A percentile compares a stretch with the other conserved stretches of the same genome.
These are phyloP conservation scores for Pinctada fucata DNA, from an alignment of 2,888 invertebrate genomes.

Conservation along the genomic window DNA sequence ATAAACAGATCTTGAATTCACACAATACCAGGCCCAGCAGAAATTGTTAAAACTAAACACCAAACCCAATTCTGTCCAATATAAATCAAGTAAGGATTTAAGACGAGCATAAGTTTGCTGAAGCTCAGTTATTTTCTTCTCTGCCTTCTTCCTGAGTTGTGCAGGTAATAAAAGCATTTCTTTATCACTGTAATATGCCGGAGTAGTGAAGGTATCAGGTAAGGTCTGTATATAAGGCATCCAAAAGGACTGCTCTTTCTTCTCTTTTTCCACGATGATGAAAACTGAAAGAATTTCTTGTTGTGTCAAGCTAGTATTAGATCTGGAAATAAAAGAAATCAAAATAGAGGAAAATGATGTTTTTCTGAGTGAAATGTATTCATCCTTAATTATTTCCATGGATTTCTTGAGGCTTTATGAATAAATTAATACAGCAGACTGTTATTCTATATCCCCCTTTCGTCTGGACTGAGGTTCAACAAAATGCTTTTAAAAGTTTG, in stretches of 20 bases:
- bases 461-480: too few species aligned
- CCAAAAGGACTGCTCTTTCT: conserved; percentile 72
- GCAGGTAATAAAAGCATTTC: conserved; percentile 62
- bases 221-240: conserved; percentile 67
- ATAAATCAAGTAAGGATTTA: conserved; percentile 28
- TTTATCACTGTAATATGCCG: conserved; percentile 60
- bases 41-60: conserved; percentile 79
- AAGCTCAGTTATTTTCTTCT: conserved; percentile 44
- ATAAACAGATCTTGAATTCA: conserved; percentile 91
- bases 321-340: conserved; percentile 48
- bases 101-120: conserved; percentile 37
- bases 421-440: too few species aligned
- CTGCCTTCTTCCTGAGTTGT: conserved; percentile 41
- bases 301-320: conserved; percentile 77
- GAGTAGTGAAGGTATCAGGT: conserved; percentile 77
- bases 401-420: too few species aligned
- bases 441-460: too few species aligned
- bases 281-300: conserved; percentile 86
- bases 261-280: conserved; percentile 84
- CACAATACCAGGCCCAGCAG: conserved; percentile 89
- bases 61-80: conserved; percentile 40
- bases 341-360: too few species aligned
- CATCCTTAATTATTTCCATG: too few species aligned
- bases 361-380: too few species aligned
- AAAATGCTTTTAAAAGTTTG: too few species aligned